These are phyloP conservation scores for Hyperoplus lanceolatus DNA, from an alignment of 2,797 vertebrate genomes.

Conservation along the genomic window DNA sequence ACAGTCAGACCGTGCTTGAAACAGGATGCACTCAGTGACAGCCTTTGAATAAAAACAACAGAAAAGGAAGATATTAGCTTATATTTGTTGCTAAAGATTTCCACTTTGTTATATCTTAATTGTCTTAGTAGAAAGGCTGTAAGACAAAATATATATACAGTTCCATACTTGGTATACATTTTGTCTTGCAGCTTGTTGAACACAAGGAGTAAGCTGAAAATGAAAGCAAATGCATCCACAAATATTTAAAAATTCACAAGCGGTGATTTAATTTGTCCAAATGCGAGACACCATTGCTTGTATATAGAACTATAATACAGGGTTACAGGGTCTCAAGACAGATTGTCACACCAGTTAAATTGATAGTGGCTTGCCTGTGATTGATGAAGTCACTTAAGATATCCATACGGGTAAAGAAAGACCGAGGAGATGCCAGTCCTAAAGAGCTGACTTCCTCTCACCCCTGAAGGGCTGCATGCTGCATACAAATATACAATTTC, in stretches of 20 bases:
- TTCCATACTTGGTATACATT: no score
- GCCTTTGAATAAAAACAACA: neutral
- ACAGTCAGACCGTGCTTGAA: neutral
- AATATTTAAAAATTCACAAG: neutral
- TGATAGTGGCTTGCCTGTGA: neutral
- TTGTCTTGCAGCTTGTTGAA: neutral
- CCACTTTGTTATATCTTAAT: neutral
- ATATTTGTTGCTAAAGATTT: neutral
- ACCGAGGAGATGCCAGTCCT: neutral
- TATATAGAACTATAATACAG: neutral
- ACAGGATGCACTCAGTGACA: neutral
- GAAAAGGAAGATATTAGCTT: neutral
- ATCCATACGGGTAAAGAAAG: constrained; percentile 3
- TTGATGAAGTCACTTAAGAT: constrained; percentile 17
- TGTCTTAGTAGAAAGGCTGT: neutral
- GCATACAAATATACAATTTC: neutral
- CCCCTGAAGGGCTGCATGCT: neutral
- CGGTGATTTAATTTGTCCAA: neutral
- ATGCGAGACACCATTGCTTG: neutral
- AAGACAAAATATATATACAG: neutral
- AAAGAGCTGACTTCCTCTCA: neutral
- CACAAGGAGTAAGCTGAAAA: neutral
- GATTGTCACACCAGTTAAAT: neutral
- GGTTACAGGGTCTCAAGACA: neutral
- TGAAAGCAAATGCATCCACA: neutral